Percentiles rank a stretch among this genome's conserved stretches.
These are phyloP conservation scores for Horisme vitalbata DNA, from an alignment of 2,888 invertebrate species.

Conservation along the genomic window DNA sequence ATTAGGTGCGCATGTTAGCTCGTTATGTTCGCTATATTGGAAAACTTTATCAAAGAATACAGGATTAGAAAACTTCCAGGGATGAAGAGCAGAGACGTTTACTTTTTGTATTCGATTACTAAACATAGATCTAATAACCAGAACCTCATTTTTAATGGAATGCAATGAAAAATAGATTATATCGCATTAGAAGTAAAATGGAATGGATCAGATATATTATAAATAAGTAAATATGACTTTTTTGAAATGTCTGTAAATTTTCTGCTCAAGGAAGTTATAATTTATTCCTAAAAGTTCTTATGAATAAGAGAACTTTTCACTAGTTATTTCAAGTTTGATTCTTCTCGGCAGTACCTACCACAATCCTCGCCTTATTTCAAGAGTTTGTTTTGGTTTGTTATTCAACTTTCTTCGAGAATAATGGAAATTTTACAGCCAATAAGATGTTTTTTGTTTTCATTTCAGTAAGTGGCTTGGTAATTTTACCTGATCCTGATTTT, in stretches of 20 bases:
- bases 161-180: background rate
- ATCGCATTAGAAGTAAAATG: too few relatives aligned
- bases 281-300: slow-evolving; percentile 57
- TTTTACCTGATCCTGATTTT: too few relatives aligned
- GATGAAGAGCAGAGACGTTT: slow-evolving; percentile 47
- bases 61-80: slow-evolving; percentile 68
- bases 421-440: slow-evolving; percentile 31
- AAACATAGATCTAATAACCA: slow-evolving; percentile 2
- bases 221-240: slow-evolving; percentile 30
- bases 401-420: slow-evolving; percentile 42
- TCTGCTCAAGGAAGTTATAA: slow-evolving; percentile 55
- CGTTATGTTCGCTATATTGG: slow-evolving; percentile 68
- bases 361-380: slow-evolving; percentile 55
- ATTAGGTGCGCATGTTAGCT: slow-evolving; percentile 60
- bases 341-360: slow-evolving; percentile 40
- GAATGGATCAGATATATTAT: background rate
- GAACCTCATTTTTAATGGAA: background rate
- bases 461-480: background rate
- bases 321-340: slow-evolving; percentile 61
- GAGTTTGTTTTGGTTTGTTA: slow-evolving; percentile 47
- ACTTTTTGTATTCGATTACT: slow-evolving; percentile 27
- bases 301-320: slow-evolving; percentile 52
- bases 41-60: slow-evolving; percentile 68
- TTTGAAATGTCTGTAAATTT: slow-evolving; percentile 55
- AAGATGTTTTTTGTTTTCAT: slow-evolving; percentile 6